Percentiles rank a stretch among this genome's conserved stretches.
Evolutionary conservation across 35 echinoderm and acorn worm genomes (phyloP).

Genomic region (Lytechinus variegatus): DNA sequence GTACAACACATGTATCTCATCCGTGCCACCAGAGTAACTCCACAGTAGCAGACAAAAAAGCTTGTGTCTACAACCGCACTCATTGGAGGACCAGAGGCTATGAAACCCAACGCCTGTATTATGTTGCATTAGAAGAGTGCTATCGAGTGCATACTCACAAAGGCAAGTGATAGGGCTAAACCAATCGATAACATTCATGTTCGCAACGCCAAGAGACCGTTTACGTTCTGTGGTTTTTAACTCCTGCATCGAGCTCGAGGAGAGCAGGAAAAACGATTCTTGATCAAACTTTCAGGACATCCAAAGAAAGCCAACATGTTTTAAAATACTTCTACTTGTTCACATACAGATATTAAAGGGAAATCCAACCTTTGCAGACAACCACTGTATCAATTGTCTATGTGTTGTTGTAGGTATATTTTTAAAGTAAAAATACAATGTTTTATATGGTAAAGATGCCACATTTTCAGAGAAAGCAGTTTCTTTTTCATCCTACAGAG

Average conservation of each 20-base stretch:
- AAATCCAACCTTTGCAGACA: too few relatives aligned
- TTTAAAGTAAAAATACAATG: too few relatives aligned
- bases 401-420: too few relatives aligned
- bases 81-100: not conserved
- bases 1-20: too few relatives aligned
- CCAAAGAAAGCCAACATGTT: too few relatives aligned
- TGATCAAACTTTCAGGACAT: not conserved
- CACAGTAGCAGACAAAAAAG: not conserved
- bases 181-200: not conserved
- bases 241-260: not conserved
- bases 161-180: not conserved
- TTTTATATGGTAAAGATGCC: too few relatives aligned
- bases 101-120: constrained; percentile 1
- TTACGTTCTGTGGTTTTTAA: not conserved
- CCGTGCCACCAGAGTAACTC: not conserved
- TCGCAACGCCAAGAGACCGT: not conserved
- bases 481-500: too few relatives aligned
- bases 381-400: too few relatives aligned
- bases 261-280: not conserved
- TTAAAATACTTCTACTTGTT: not conserved
- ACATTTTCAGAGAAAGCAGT: too few relatives aligned
- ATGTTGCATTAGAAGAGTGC: not conserved
- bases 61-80: not conserved
- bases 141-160: constrained; percentile 11
- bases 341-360: not conserved